phyloP scores from a whole-genome alignment of 53 echinoderm and acorn worm genomes.

The Crossaster papposus region DNA sequence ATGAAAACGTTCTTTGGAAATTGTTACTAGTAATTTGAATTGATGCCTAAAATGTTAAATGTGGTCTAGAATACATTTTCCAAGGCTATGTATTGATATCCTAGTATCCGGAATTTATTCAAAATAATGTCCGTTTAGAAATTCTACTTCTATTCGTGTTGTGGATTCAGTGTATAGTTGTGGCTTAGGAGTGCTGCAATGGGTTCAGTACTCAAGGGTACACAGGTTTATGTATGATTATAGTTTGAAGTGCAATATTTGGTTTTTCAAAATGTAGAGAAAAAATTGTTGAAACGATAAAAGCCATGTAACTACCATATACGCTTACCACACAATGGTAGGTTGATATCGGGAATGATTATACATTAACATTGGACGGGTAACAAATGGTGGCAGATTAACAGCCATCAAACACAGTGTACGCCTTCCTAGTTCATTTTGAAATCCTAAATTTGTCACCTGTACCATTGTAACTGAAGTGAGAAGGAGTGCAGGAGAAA shows the following conservation, averaged over 20 bases:
- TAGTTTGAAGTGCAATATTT: conserved; percentile 65
- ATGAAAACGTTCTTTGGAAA: conserved; percentile 1
- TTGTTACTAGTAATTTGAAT: background rate
- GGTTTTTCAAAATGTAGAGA: conserved; percentile 36
- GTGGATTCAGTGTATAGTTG: conserved; percentile 46
- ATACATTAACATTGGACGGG: conserved; percentile 9
- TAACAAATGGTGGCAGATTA: background rate
- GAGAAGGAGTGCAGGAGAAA: background rate
- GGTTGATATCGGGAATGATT: background rate
- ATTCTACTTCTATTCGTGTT: conserved; percentile 6
- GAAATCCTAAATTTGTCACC: background rate
- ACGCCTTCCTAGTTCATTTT: background rate
- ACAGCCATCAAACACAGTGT: background rate
- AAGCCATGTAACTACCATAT: conserved; percentile 38
- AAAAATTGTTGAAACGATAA: conserved; percentile 25
- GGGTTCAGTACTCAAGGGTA: conserved; percentile 14
- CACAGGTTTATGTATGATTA: conserved; percentile 59
- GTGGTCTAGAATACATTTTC: background rate
- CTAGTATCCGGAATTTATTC: background rate
- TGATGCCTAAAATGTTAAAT: background rate
- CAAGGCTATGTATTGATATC: background rate
- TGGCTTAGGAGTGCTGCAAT: conserved; percentile 58
- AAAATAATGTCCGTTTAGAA: background rate
- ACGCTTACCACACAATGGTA: conserved; percentile 13
- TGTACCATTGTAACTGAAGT: background rate